phyloP scores from a whole-genome alignment of 2,888 invertebrate genomes.

The Lutraria lutraria region DNA sequence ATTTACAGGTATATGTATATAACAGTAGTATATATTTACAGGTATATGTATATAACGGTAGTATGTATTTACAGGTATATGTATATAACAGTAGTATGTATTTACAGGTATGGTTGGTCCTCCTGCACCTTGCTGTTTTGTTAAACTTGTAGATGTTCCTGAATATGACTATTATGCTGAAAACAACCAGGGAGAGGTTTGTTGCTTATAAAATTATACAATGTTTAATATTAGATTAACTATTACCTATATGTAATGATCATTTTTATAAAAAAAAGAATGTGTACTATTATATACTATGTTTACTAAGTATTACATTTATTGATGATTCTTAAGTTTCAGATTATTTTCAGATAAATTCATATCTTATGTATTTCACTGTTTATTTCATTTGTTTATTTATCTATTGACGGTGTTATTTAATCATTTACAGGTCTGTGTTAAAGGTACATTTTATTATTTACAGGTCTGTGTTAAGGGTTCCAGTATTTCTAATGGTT shows the following conservation, averaged over 20 bases:
- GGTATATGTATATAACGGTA: slow-evolving; percentile 88
- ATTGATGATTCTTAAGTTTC: no score
- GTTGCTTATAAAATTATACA: neutral
- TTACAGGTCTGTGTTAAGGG: slow-evolving; percentile 79
- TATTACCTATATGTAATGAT: no score
- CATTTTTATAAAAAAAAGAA: no score
- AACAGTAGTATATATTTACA: slow-evolving; percentile 42
- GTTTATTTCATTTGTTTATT: neutral
- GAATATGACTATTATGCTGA: slow-evolving; percentile 93
- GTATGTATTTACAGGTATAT: slow-evolving; percentile 88
- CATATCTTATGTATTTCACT: no score
- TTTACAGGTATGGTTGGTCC: slow-evolving; percentile 94
- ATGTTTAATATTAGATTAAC: no score
- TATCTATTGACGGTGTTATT: no score
- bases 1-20: slow-evolving; percentile 88
- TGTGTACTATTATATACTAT: no score
- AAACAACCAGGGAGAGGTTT: slow-evolving; percentile 82
- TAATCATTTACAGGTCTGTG: slow-evolving; percentile 72
- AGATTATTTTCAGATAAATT: no score
- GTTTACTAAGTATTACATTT: no score
- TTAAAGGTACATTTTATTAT: slow-evolving; percentile 70
- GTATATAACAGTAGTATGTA: neutral
- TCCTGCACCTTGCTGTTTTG: slow-evolving; percentile 96
- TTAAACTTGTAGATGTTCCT: slow-evolving; percentile 98
- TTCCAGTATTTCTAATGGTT: slow-evolving; percentile 78